Evolutionary conservation across 2,888 invertebrate genomes (phyloP).

Genomic region (Disparrhopalites patrizii): DNA sequence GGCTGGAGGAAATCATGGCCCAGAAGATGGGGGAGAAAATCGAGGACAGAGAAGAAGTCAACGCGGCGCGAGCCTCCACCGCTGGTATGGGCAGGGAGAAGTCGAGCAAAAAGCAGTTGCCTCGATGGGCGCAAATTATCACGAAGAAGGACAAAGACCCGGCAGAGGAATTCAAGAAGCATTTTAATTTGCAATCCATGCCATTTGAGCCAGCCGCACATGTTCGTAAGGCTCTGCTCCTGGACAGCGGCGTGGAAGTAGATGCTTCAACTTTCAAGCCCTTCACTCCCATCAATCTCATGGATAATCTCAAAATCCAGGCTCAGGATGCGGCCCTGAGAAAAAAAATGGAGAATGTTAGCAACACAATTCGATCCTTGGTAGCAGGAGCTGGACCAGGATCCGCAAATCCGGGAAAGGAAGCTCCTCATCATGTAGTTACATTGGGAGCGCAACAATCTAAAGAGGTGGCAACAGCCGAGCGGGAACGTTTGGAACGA

Average conservation of each 20-base stretch:
- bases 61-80: not conserved
- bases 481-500: no score
- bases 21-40: slow-evolving; percentile 3
- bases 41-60: not conserved
- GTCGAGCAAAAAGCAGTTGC: not conserved
- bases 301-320: no score
- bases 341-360: not conserved
- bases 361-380: not conserved
- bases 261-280: no score
- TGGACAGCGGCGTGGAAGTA: no score
- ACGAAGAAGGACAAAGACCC: not conserved
- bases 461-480: no score
- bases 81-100: not conserved
- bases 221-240: no score
- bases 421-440: not conserved
- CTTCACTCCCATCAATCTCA: no score
- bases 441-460: no score
- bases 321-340: no score
- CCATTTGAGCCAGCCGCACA: not conserved
- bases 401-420: not conserved
- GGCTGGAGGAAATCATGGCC: slow-evolving; percentile 16
- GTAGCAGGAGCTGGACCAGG: not conserved
- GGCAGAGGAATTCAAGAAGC: not conserved
- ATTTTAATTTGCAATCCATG: no score
- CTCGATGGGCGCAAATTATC: slow-evolving; percentile 2